phyloP scores from a whole-genome alignment of 2,888 invertebrate genomes.

The Oscheius myriophilus region DNA sequence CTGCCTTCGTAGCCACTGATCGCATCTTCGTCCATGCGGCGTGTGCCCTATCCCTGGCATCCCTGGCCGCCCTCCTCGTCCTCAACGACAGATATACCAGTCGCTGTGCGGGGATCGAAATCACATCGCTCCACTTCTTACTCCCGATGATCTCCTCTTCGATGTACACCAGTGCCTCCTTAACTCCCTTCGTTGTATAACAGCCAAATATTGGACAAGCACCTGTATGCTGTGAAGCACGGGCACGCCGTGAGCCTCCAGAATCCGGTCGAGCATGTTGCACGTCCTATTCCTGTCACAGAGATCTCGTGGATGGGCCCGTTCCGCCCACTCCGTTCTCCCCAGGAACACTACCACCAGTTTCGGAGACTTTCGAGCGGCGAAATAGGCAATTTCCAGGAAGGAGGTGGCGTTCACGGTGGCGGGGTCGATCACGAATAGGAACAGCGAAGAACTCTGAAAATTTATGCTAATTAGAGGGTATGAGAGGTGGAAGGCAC shows the following conservation, averaged over 20 bases:
- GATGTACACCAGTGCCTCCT: constrained; percentile 67
- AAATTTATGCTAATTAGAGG: too few relatives aligned
- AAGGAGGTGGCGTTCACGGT: constrained; percentile 70
- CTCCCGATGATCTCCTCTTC: constrained; percentile 67
- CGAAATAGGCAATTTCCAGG: constrained; percentile 69
- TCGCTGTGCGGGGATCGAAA: constrained; percentile 59
- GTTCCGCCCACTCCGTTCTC: constrained; percentile 66
- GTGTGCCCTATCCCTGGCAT: constrained; percentile 31
- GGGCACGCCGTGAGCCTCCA: constrained; percentile 62
- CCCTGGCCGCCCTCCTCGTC: constrained; percentile 41
- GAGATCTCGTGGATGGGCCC: constrained; percentile 65
- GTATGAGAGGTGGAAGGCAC: too few relatives aligned
- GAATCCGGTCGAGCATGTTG: constrained; percentile 65
- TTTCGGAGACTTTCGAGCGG: constrained; percentile 62
- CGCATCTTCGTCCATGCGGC: constrained; percentile 30
- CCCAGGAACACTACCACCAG: constrained; percentile 53
- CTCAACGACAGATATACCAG: constrained; percentile 64
- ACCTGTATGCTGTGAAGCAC: constrained; percentile 54
- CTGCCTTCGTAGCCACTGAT: constrained; percentile 38
- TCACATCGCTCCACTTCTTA: constrained; percentile 56
- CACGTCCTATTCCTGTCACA: constrained; percentile 67
- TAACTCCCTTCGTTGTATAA: constrained; percentile 11
- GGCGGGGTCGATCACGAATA: constrained; percentile 70
- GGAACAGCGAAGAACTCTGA: constrained; percentile 68
- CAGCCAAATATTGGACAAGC: background rate